Percentiles rank a stretch among this genome's conserved stretches.
Evolutionary conservation across 1,140 invertebrate species (phyloP).

Genomic region (Diorhabda carinulata): DNA sequence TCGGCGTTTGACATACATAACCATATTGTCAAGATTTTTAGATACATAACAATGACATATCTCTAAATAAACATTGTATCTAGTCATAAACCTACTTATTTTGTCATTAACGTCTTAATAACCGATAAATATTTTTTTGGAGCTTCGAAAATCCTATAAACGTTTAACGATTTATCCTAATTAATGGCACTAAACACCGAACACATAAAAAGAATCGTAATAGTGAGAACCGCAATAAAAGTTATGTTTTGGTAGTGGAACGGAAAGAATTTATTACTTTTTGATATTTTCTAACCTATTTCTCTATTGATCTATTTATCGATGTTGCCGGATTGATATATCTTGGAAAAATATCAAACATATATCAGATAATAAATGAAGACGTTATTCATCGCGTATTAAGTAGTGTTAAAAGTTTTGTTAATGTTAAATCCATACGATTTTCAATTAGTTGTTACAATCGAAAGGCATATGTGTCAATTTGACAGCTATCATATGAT

Average conservation of each 20-base stretch:
- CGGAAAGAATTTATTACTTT: background rate
- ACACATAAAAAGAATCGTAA: background rate
- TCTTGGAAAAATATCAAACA: too few species aligned
- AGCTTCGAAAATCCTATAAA: background rate
- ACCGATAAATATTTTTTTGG: constrained; percentile 3
- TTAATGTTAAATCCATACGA: too few species aligned
- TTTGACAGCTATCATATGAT: too few species aligned
- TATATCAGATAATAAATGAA: too few species aligned
- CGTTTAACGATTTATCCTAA: background rate
- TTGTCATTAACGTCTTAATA: background rate
- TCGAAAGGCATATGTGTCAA: too few species aligned
- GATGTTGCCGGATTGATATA: too few species aligned
- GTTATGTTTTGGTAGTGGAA: background rate
- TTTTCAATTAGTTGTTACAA: too few species aligned
- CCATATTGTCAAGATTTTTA: constrained; percentile 24
- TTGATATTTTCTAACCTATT: too few species aligned
- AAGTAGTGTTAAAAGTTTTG: too few species aligned
- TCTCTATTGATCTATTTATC: too few species aligned
- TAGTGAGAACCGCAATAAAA: background rate
- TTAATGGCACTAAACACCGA: background rate
- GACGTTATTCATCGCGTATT: too few species aligned
- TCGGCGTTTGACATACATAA: constrained; percentile 9
- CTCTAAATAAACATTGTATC: too few species aligned
- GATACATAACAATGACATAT: constrained; percentile 17
- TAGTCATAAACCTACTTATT: background rate